These are phyloP conservation scores for Amniataba percoides DNA, from an alignment of 2,797 vertebrate genomes.

Conservation along the genomic window DNA sequence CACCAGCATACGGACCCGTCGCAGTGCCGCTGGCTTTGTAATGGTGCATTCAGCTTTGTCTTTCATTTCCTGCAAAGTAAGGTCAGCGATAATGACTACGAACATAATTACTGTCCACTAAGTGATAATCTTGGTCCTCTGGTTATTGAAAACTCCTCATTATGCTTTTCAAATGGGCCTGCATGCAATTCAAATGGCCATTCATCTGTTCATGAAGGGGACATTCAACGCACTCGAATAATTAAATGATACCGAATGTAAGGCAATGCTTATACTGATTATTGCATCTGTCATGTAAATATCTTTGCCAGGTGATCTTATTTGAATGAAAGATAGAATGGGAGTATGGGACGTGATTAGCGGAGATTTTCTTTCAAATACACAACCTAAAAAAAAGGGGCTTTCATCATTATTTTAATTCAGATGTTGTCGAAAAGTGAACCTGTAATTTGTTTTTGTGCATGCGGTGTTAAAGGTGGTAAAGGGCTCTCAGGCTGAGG, in stretches of 20 bases:
- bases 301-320: conserved; percentile 10
- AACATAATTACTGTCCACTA: conserved; percentile 39
- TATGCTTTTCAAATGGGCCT: conserved; percentile 44
- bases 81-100: conserved; percentile 52
- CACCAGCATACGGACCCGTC: conserved; percentile 14
- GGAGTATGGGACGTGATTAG: background rate
- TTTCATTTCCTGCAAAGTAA: conserved; percentile 45
- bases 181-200: conserved; percentile 48
- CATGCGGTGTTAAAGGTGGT: no score
- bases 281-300: conserved; percentile 21
- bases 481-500: no score
- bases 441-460: no score
- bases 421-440: no score
- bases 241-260: conserved; percentile 39
- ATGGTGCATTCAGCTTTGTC: conserved; percentile 23
- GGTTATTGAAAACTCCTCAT: conserved; percentile 50
- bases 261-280: conserved; percentile 12
- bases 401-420: no score
- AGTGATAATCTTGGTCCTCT: conserved; percentile 38
- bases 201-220: conserved; percentile 54
- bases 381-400: no score
- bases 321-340: conserved; percentile 7
- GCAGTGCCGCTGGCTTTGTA: conserved; percentile 14
- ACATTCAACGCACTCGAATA: conserved; percentile 33
- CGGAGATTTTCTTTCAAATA: no score